Percentiles rank a stretch among this genome's conserved stretches.
Conservation (phyloP, 92 coral and sea anemone genomes). For the Palythoa grandiflora region DNA sequence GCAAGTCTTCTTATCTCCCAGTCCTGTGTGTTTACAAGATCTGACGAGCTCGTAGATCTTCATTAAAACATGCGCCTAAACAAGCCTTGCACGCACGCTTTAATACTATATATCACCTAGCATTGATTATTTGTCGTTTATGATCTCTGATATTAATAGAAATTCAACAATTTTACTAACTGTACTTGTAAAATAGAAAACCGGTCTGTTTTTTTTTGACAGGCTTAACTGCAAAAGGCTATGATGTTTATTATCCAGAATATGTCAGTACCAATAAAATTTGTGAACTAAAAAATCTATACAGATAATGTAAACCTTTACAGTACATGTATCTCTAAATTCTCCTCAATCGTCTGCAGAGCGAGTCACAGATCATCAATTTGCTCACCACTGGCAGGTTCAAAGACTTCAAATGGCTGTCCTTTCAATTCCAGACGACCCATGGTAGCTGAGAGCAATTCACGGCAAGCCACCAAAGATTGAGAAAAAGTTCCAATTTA, state of each 20-base stretch:
- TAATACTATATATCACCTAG: not conserved
- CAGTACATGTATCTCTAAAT: not conserved
- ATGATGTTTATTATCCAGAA: slow-evolving; percentile 3
- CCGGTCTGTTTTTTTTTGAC: not conserved
- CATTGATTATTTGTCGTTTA: slow-evolving; percentile 7
- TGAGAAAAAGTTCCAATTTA: not conserved
- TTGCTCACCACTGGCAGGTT: not conserved
- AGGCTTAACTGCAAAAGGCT: not conserved
- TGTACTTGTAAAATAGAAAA: not conserved
- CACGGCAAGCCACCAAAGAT: not conserved
- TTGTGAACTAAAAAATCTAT: not conserved
- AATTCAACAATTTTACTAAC: not conserved
- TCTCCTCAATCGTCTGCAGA: not conserved
- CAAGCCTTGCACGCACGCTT: not conserved
- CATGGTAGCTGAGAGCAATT: not conserved
- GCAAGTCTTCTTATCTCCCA: too few relatives aligned
- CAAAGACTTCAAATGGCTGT: not conserved
- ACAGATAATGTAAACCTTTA: not conserved
- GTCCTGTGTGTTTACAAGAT: too few relatives aligned
- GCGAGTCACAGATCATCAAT: not conserved
- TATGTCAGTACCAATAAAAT: not conserved
- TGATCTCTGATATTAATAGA: slow-evolving; percentile 1
- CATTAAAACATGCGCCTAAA: not conserved
- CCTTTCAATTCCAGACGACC: not conserved
- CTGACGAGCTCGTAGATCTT: too few relatives aligned